Evolutionary conservation across 2,888 invertebrate genomes (phyloP), one percentile per base, ranked within the genome.

Genomic region (Morpho helenor): DNA sequence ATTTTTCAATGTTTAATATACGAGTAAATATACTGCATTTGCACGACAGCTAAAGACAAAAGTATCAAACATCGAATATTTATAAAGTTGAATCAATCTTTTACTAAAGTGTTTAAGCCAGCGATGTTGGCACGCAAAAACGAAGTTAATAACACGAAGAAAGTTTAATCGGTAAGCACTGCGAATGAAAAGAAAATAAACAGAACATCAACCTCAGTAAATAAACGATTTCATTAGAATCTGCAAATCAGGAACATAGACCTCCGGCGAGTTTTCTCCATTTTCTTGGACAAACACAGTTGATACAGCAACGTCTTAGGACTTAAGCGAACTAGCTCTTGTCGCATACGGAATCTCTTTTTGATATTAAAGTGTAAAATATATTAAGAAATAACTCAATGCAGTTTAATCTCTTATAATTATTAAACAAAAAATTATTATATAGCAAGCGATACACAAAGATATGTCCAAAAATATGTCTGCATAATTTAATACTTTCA

Each of bases 221-320:
- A 77, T 73, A 74, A 82, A 81, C 78, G 80, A 82, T 85, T 86
- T 83, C 82, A 84, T 84, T 84, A 83, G 77, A 78, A 77, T 70
- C 76, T 69, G 72, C 50, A 69, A 71, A 74, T 73, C 77, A 82
- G 45, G 80, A 80, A 80, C 76, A 72, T 71, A 70, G 75, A 73
- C 77, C 71, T 72, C 67, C 68, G 71, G 70, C 73, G 72, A 73
- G 77, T 82, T 77, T 77, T 76, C 73, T 65, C 69, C 73, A 75
- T 73, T 71, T 71, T 68, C 68, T 67, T 75, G 68, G 64, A 68
- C 74, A 80, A 76, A 78, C 74, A 78, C 70, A 60, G 68, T 63
- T 59, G 65, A 57, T 59, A 49, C 62, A 41, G 57, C 49, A 59
- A 49, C 47, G 57, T 57, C 60, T 59, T 66, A 23, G 7, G 42